Conservation (phyloP, 2,888 invertebrate genomes). For the Brachynemurus nebulosus region DNA sequence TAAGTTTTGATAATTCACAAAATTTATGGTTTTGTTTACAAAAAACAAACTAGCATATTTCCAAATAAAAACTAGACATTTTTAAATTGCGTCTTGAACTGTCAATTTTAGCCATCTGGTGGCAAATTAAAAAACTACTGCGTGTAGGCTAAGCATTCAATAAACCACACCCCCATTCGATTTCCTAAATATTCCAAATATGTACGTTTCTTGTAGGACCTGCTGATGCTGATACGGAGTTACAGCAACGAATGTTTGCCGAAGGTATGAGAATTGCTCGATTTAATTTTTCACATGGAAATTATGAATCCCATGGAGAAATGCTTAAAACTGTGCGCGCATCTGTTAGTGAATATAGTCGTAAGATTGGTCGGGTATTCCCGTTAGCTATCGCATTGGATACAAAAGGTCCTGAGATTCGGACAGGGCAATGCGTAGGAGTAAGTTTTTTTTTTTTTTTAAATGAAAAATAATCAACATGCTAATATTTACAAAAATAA, state of each 20-base stretch:
- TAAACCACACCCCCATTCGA: too few relatives aligned
- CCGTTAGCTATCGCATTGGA: slow-evolving; percentile 77
- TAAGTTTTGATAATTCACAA: too few relatives aligned
- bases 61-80: too few relatives aligned
- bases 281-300: slow-evolving; percentile 33
- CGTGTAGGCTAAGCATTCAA: too few relatives aligned
- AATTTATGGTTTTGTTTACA: too few relatives aligned
- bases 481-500: slow-evolving; percentile 1
- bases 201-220: slow-evolving; percentile 15
- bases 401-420: slow-evolving; percentile 77
- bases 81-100: too few relatives aligned
- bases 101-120: too few relatives aligned
- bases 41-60: too few relatives aligned
- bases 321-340: slow-evolving; percentile 32
- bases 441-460: too few relatives aligned
- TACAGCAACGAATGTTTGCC: slow-evolving; percentile 35
- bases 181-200: too few relatives aligned
- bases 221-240: slow-evolving; percentile 20
- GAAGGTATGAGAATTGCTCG: slow-evolving; percentile 40
- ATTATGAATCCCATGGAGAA: slow-evolving; percentile 32
- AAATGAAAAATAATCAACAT: slow-evolving; percentile 15
- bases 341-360: slow-evolving; percentile 42
- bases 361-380: slow-evolving; percentile 41
- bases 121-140: too few relatives aligned
- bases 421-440: slow-evolving; percentile 68